A percentile compares a stretch with the other conserved stretches of the same genome.
Conservation (phyloP, 1,140 invertebrate species). For the Camponotus pennsylvanicus region DNA sequence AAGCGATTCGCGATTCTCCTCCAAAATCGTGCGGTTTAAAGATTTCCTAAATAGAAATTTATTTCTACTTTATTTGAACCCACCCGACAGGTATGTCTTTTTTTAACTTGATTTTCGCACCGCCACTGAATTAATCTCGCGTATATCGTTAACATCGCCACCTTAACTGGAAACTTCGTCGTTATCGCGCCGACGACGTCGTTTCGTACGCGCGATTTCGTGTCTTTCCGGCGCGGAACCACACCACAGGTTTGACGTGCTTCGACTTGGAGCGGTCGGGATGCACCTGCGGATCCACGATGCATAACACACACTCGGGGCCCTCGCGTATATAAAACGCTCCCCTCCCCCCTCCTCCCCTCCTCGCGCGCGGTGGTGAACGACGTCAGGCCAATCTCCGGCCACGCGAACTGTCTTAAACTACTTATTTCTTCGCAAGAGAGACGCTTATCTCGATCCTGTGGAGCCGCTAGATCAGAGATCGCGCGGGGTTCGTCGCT, state of each 20-base stretch:
- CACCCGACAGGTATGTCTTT: background rate
- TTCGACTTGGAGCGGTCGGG: conserved; percentile 56
- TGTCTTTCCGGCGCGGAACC: conserved; percentile 45
- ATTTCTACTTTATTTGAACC: background rate
- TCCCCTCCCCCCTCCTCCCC: conserved; percentile 61
- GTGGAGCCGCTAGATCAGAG: conserved; percentile 59
- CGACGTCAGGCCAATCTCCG: conserved; percentile 76
- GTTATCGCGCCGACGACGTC: conserved; percentile 29
- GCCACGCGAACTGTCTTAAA: conserved; percentile 77
- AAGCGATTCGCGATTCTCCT: background rate
- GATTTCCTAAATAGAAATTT: background rate
- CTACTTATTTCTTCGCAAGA: conserved; percentile 74
- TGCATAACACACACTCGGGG: conserved; percentile 66
- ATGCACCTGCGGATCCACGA: conserved; percentile 71
- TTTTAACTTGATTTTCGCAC: background rate
- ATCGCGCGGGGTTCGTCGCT: conserved; percentile 57
- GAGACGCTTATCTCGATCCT: conserved; percentile 74
- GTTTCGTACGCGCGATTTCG: conserved; percentile 22
- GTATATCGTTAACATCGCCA: conserved; percentile 43
- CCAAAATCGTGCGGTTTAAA: background rate
- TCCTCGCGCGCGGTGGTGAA: conserved; percentile 51
- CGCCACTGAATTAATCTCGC: conserved; percentile 42
- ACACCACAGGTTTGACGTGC: conserved; percentile 49
- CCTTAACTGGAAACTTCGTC: background rate
- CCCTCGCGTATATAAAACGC: conserved; percentile 63